phyloP scores from a whole-genome alignment of 2,888 invertebrate species.

The Escarpia spicata region DNA sequence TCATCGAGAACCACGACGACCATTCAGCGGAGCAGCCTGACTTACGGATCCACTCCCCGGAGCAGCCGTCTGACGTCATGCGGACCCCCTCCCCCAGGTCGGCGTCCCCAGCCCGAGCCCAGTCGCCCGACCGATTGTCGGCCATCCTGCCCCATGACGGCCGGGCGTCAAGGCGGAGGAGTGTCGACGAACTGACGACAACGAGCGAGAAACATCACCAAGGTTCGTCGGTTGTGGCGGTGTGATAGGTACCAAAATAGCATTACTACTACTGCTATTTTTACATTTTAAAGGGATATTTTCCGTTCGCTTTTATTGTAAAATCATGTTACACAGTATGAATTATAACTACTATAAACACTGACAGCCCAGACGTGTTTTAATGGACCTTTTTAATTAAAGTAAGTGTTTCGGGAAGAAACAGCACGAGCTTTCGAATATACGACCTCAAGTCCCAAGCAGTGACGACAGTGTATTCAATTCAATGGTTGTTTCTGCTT shows the following conservation, averaged over 20 bases:
- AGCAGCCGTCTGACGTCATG: background rate
- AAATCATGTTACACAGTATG: too few species aligned
- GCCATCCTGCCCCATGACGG: background rate
- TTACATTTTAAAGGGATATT: too few species aligned
- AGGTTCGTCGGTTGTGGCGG: background rate
- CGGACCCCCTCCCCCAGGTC: background rate
- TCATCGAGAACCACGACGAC: slow-evolving; percentile 1
- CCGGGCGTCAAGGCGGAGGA: background rate
- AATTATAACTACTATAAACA: too few species aligned
- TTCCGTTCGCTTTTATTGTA: too few species aligned
- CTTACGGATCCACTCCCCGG: too few species aligned
- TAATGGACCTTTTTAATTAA: too few species aligned
- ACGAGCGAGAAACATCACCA: slow-evolving; percentile 3
- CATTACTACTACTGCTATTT: background rate
- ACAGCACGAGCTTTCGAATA: too few species aligned
- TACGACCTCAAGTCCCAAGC: too few species aligned
- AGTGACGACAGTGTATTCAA: too few species aligned
- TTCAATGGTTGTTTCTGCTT: too few species aligned
- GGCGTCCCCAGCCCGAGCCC: background rate
- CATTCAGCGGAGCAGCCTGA: background rate
- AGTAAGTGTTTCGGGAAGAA: too few species aligned
- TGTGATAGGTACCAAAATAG: background rate
- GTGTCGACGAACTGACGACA: slow-evolving; percentile 4
- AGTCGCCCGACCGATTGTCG: background rate
- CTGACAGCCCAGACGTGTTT: too few species aligned